These are phyloP conservation scores for Cephus cinctus DNA, from an alignment of 1,140 invertebrate species.

Conservation along the genomic window DNA sequence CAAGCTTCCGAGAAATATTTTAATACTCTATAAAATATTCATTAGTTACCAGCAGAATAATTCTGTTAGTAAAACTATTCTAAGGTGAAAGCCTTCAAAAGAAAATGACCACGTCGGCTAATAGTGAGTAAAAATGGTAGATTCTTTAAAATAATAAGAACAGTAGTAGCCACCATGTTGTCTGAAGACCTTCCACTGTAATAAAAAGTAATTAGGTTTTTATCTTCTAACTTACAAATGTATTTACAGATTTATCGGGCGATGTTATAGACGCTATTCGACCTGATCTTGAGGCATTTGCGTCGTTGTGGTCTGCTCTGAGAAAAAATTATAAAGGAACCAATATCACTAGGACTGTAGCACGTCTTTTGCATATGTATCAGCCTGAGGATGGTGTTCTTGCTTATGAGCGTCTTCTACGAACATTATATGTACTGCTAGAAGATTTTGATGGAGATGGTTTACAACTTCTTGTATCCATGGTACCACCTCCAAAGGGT, in stretches of 20 bases:
- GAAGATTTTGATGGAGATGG: conserved; percentile 33
- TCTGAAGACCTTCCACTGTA: not conserved
- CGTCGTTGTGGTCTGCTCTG: conserved; percentile 33
- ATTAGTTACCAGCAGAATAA: too few species aligned
- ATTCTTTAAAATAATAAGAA: not conserved
- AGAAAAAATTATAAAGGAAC: conserved; percentile 32
- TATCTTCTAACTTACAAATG: not conserved
- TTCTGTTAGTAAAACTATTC: too few species aligned
- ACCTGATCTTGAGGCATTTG: conserved; percentile 28
- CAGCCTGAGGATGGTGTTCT: conserved; percentile 40
- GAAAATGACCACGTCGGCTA: not conserved
- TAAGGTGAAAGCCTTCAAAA: too few species aligned
- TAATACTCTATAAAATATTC: too few species aligned
- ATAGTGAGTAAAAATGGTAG: not conserved
- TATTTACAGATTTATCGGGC: conserved; percentile 8
- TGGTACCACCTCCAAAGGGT: conserved; percentile 38
- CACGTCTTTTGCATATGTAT: conserved; percentile 38
- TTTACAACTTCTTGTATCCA: conserved; percentile 36
- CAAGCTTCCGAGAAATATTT: too few species aligned
- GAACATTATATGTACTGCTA: conserved; percentile 31
- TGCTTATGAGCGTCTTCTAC: conserved; percentile 37
- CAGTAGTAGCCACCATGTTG: not conserved
- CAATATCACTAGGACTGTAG: conserved; percentile 35
- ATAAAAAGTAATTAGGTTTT: not conserved
- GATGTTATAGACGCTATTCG: conserved; percentile 15